These are phyloP conservation scores for Dinoponera quadriceps DNA, from an alignment of 1,140 invertebrate species.

Conservation along the genomic window DNA sequence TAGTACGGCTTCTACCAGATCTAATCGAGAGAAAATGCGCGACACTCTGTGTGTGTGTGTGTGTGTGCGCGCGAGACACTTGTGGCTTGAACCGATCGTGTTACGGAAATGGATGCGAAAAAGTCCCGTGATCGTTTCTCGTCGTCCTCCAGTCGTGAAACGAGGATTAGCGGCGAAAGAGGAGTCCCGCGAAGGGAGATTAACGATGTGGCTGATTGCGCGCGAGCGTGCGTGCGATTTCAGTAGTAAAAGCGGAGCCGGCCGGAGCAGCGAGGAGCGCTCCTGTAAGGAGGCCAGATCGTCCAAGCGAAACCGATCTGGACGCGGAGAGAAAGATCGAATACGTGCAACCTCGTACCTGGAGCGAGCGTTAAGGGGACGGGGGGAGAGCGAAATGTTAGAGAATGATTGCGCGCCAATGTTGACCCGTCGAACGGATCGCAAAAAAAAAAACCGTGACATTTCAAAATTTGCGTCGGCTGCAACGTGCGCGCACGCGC, in stretches of 20 bases:
- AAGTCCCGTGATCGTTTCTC: neutral
- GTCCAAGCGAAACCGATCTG: conserved; percentile 74
- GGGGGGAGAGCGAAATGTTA: conserved; percentile 51
- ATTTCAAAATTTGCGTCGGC: conserved; percentile 22
- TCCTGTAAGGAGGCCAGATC: conserved; percentile 71
- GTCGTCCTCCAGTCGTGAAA: neutral
- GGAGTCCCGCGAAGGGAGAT: conserved; percentile 29
- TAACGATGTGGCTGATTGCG: conserved; percentile 44
- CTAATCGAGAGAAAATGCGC: conserved; percentile 20
- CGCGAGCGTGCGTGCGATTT: conserved; percentile 18
- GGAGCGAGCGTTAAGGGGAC: conserved; percentile 58
- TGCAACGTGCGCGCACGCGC: neutral
- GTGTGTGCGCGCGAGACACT: no score
- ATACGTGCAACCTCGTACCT: conserved; percentile 71
- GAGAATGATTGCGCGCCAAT: conserved; percentile 65
- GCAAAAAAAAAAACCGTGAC: neutral
- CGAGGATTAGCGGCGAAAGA: conserved; percentile 7
- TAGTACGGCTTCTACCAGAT: no score
- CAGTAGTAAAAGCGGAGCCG: conserved; percentile 57
- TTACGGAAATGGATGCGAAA: neutral
- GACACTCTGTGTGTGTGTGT: neutral
- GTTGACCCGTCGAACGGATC: conserved; percentile 20
- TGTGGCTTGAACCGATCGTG: neutral
- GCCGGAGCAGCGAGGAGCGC: conserved; percentile 54
- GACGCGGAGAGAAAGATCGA: conserved; percentile 62